phyloP scores from a whole-genome alignment of 1,140 invertebrate species.

The Oncopeltus fasciatus region DNA sequence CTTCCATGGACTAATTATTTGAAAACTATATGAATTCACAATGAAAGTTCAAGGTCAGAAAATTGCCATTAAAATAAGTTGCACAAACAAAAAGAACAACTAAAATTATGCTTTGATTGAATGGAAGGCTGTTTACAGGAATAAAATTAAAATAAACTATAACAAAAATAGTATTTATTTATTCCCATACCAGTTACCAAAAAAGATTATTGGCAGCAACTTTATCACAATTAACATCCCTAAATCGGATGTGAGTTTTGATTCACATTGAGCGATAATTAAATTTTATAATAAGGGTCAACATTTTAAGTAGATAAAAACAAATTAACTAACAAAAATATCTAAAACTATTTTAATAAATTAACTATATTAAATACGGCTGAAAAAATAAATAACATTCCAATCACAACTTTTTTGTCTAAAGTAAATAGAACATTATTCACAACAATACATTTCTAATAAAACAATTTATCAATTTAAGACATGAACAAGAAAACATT shows the following conservation, averaged over 20 bases:
- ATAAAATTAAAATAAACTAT: background rate
- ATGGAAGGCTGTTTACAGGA: background rate
- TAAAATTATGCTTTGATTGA: background rate
- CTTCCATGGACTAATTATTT: background rate
- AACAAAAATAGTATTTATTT: slow-evolving; percentile 8
- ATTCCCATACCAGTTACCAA: slow-evolving; percentile 11
- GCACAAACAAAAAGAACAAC: background rate
- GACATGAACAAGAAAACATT: no score
- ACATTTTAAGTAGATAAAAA: background rate
- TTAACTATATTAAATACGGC: background rate
- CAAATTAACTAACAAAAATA: slow-evolving; percentile 4
- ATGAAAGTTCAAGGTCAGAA: background rate
- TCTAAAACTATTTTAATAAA: slow-evolving; percentile 1
- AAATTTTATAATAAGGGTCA: slow-evolving; percentile 1
- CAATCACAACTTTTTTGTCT: background rate
- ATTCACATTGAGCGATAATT: slow-evolving; percentile 11
- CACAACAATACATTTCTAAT: no score
- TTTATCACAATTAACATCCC: slow-evolving; percentile 11
- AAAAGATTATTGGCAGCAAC: slow-evolving; percentile 12
- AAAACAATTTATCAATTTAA: no score
- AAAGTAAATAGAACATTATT: no score
- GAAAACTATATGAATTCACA: background rate
- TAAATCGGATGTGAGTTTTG: background rate
- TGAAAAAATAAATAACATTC: background rate
- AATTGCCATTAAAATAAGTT: background rate